Conservation (phyloP, 2,113 vertebrate genomes). For the Proteles cristata region DNA sequence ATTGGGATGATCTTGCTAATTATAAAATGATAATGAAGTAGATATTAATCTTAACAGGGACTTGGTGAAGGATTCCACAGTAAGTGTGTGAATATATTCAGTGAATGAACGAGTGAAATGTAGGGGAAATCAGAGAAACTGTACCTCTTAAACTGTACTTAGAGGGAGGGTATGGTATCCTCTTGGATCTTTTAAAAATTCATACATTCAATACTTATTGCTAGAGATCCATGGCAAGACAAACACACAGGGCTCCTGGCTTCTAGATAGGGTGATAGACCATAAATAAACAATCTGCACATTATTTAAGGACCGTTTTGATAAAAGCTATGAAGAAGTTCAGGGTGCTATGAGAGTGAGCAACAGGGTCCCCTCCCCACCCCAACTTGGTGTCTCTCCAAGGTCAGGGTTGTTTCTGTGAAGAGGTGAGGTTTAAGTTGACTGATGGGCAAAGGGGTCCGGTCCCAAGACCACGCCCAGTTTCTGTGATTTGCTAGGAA, state of each 20-base stretch:
- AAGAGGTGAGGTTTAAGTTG: not conserved
- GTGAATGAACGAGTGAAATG: not conserved
- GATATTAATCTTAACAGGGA: not conserved
- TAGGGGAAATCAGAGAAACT: not conserved
- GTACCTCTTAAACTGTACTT: not conserved
- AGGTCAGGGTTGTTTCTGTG: not conserved
- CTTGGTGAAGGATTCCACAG: not conserved
- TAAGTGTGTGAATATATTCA: not conserved
- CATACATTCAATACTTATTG: not conserved
- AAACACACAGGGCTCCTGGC: not conserved
- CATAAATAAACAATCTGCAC: not conserved
- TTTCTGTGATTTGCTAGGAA: not conserved
- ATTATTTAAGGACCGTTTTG: not conserved
- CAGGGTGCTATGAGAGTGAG: not conserved
- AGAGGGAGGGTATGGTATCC: not conserved
- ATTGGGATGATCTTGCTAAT: not conserved
- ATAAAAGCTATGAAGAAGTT: not conserved
- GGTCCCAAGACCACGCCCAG: not conserved
- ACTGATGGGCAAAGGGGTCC: not conserved
- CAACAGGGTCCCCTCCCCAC: not conserved
- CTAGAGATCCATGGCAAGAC: not conserved
- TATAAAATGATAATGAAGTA: constrained; percentile 29
- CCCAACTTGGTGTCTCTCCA: not conserved
- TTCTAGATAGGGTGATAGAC: not conserved
- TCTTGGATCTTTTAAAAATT: constrained; percentile 5